phyloP scores from a whole-genome alignment of 2,888 invertebrate species.

The Sesamia inferens region DNA sequence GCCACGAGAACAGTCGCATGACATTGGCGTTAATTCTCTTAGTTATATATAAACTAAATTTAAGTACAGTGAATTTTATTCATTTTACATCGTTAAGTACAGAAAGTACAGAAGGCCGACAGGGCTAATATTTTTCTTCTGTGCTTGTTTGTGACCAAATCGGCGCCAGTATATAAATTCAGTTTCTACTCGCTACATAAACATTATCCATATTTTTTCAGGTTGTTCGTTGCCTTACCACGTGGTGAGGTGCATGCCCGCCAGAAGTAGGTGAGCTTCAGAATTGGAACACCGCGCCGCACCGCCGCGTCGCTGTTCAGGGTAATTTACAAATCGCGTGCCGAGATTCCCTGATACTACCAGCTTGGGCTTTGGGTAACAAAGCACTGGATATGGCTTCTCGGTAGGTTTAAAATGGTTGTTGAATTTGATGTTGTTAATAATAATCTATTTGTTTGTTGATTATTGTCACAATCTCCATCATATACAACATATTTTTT shows the following conservation, averaged over 20 bases:
- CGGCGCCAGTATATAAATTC: neutral
- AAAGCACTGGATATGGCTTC: constrained; percentile 32
- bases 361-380: constrained; percentile 23
- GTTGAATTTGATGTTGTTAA: no score
- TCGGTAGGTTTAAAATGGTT: neutral
- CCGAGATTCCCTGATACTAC: constrained; percentile 60
- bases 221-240: constrained; percentile 17
- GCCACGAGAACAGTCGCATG: neutral
- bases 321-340: constrained; percentile 81
- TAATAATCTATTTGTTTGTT: no score
- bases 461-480: no score
- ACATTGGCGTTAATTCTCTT: neutral
- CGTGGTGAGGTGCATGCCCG: constrained; percentile 46
- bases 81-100: no score
- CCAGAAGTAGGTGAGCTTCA: constrained; percentile 54
- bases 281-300: constrained; percentile 38
- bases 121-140: no score
- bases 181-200: constrained; percentile 2
- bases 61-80: no score
- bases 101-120: no score
- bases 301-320: constrained; percentile 46
- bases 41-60: no score
- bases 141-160: no score
- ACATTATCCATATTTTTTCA: neutral
- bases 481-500: no score